phyloP scores from a whole-genome alignment of 2,888 invertebrate genomes.

The Phlogophora meticulosa region DNA sequence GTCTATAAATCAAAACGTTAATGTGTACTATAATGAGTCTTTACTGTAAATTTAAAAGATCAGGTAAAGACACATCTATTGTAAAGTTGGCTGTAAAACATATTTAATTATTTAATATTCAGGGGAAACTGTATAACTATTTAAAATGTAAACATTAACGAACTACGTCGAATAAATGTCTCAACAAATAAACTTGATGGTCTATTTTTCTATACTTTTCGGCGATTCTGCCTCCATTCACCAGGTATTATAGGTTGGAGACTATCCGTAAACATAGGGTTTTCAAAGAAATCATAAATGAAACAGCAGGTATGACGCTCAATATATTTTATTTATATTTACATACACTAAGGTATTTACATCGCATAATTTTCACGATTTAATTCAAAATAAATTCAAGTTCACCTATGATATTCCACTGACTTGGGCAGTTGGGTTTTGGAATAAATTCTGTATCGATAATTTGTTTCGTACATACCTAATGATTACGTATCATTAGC shows the following conservation, averaged over 20 bases:
- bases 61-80: slow-evolving; percentile 37
- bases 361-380: slow-evolving; percentile 80
- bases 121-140: slow-evolving; percentile 68
- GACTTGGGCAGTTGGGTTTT: slow-evolving; percentile 68
- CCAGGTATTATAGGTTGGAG: no score
- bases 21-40: slow-evolving; percentile 34
- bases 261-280: no score
- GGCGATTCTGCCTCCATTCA: neutral
- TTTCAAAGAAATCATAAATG: slow-evolving; percentile 28
- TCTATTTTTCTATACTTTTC: slow-evolving; percentile 1
- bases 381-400: slow-evolving; percentile 65
- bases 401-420: slow-evolving; percentile 62
- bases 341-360: slow-evolving; percentile 84
- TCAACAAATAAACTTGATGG: slow-evolving; percentile 69
- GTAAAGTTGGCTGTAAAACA: slow-evolving; percentile 62
- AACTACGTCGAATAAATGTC: slow-evolving; percentile 85
- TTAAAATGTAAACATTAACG: slow-evolving; percentile 79
- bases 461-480: slow-evolving; percentile 43
- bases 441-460: slow-evolving; percentile 60
- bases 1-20: slow-evolving; percentile 44
- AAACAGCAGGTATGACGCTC: slow-evolving; percentile 60
- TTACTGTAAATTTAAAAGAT: slow-evolving; percentile 44
- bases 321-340: slow-evolving; percentile 87
- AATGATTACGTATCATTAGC: slow-evolving; percentile 71
- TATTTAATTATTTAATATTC: slow-evolving; percentile 68